Conservation (phyloP, 2,888 invertebrate genomes). For the Meloe dianella region DNA sequence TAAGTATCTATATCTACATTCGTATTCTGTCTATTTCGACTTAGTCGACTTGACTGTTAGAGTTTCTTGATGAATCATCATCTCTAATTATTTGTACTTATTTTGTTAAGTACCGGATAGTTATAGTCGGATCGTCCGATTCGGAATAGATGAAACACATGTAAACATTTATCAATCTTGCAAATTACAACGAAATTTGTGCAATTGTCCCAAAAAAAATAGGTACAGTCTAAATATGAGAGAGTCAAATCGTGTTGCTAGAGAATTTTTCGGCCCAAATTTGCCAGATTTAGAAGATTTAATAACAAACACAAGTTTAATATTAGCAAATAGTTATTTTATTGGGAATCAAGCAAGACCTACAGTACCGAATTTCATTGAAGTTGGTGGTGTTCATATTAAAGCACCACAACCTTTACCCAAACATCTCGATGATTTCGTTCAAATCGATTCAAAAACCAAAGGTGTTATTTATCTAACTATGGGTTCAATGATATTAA, state of each 20-base stretch:
- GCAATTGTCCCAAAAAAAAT: not conserved
- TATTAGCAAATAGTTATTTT: conserved; percentile 65
- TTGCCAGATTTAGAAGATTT: conserved; percentile 60
- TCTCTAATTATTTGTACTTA: too few relatives aligned
- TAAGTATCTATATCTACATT: too few relatives aligned
- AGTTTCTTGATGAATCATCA: too few relatives aligned
- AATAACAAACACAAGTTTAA: conserved; percentile 63
- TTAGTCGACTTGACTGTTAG: too few relatives aligned
- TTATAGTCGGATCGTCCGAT: too few relatives aligned
- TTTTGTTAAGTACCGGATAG: too few relatives aligned
- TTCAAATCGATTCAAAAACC: conserved; percentile 15
- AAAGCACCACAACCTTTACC: conserved; percentile 59
- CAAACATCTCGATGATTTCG: conserved; percentile 35
- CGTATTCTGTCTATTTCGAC: too few relatives aligned
- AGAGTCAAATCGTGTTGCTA: conserved; percentile 58
- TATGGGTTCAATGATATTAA: conserved; percentile 66
- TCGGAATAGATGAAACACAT: too few relatives aligned
- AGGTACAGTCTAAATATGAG: conserved; percentile 29
- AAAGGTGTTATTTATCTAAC: conserved; percentile 64
- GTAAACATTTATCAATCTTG: too few relatives aligned
- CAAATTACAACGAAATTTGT: too few relatives aligned
- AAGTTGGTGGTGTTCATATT: conserved; percentile 65
- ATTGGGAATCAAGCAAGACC: conserved; percentile 66
- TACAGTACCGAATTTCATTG: conserved; percentile 63
- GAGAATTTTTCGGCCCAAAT: conserved; percentile 61